These are phyloP conservation scores for Raja brachyura DNA, from an alignment of 2,113 vertebrate genomes.

Conservation along the genomic window DNA sequence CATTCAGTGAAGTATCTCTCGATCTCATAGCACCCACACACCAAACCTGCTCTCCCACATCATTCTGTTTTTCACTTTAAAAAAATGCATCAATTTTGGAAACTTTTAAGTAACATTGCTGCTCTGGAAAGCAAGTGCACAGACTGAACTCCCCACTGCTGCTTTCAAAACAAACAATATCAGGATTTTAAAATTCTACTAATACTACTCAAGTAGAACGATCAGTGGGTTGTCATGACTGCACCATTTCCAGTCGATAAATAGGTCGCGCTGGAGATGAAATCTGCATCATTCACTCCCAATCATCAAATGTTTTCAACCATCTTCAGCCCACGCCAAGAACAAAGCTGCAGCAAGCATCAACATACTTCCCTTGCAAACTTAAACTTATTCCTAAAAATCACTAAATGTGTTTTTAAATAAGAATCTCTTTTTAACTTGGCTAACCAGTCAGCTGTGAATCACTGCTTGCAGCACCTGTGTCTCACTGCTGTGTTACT, in stretches of 20 bases:
- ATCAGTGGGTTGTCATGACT: background rate
- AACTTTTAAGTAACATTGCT: background rate
- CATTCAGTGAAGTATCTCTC: background rate
- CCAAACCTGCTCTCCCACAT: constrained; percentile 5
- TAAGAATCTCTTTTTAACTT: background rate
- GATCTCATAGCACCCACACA: constrained; percentile 1
- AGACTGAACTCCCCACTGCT: too few species aligned
- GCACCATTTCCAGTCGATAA: background rate
- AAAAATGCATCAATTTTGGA: background rate
- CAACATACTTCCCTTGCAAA: background rate
- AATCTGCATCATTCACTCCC: background rate
- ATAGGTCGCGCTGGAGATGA: constrained; percentile 18
- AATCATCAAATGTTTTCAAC: background rate
- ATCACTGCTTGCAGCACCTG: background rate
- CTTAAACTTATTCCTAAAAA: constrained; percentile 1
- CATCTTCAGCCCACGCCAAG: too few species aligned
- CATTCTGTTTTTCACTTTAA: background rate
- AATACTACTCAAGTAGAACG: background rate
- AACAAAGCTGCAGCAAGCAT: background rate
- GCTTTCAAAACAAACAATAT: background rate
- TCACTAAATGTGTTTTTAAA: background rate
- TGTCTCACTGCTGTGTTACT: background rate
- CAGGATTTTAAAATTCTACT: background rate
- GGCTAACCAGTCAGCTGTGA: background rate
- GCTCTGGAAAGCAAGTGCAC: background rate